Conservation (phyloP, 2,888 invertebrate species). For the Geophilus truncorum region DNA sequence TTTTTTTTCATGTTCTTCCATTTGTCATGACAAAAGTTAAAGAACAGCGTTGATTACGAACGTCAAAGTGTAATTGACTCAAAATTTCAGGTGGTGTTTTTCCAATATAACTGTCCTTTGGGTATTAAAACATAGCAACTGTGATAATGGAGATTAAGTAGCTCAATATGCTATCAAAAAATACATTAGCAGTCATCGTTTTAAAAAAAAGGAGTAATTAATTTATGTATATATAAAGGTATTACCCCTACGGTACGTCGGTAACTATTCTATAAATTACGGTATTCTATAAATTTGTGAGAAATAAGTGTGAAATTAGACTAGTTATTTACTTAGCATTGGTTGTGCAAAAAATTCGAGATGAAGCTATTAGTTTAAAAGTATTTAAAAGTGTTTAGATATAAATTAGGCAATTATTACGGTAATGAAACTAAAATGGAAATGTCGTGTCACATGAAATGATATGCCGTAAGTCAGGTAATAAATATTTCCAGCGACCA, state of each 20-base stretch:
- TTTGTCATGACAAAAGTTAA: background rate
- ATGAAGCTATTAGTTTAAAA: background rate
- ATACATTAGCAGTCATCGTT: background rate
- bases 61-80: background rate
- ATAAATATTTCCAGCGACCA: background rate
- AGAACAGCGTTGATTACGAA: background rate
- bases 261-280: background rate
- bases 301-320: background rate
- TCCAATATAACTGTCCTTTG: background rate
- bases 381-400: background rate
- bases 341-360: background rate
- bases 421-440: background rate
- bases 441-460: background rate
- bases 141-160: background rate
- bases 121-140: slow-evolving; percentile 7
- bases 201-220: background rate
- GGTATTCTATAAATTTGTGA: background rate
- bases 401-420: background rate
- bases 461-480: background rate
- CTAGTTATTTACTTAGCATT: background rate
- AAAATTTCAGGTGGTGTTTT: background rate
- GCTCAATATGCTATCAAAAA: background rate
- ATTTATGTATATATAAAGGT: background rate
- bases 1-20: slow-evolving; percentile 11
- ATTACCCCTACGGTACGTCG: background rate